Conservation (phyloP, 2,888 invertebrate genomes). For the Calameuta filiformis region DNA sequence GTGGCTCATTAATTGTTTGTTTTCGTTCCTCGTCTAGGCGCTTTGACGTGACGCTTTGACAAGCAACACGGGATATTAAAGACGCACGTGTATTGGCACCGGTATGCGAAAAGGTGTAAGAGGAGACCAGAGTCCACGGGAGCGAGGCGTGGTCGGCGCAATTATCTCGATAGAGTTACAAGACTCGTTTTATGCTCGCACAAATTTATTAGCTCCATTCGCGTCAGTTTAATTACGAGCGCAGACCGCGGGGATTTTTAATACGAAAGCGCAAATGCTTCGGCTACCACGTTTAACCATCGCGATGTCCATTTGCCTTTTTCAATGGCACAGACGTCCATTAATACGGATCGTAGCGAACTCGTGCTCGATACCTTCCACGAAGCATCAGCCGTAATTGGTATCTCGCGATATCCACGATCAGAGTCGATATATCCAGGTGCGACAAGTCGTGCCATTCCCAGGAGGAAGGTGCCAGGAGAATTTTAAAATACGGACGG, state of each 20-base stretch:
- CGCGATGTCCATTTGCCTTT: background rate
- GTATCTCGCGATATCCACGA: background rate
- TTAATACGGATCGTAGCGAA: background rate
- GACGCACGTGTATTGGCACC: constrained; percentile 10
- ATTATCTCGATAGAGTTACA: constrained; percentile 62
- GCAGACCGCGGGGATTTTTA: constrained; percentile 19
- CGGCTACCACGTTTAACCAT: background rate
- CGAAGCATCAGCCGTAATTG: background rate
- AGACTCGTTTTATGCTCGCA: constrained; percentile 57
- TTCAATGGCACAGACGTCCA: background rate
- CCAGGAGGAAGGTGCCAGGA: background rate
- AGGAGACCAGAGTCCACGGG: constrained; percentile 45
- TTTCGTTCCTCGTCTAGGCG: constrained; percentile 37
- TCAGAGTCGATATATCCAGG: background rate
- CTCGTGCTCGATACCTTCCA: background rate
- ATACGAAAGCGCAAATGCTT: background rate
- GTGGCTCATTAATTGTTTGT: constrained; percentile 56
- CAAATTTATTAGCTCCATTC: constrained; percentile 61
- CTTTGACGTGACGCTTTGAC: constrained; percentile 44
- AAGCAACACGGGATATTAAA: constrained; percentile 39
- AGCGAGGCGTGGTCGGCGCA: constrained; percentile 57
- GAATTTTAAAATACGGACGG: background rate
- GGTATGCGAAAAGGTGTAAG: constrained; percentile 50
- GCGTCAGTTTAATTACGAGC: constrained; percentile 59
- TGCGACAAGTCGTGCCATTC: background rate